These are phyloP conservation scores for Lerista edwardsae DNA, from an alignment of 2,797 vertebrate genomes.

Conservation along the genomic window DNA sequence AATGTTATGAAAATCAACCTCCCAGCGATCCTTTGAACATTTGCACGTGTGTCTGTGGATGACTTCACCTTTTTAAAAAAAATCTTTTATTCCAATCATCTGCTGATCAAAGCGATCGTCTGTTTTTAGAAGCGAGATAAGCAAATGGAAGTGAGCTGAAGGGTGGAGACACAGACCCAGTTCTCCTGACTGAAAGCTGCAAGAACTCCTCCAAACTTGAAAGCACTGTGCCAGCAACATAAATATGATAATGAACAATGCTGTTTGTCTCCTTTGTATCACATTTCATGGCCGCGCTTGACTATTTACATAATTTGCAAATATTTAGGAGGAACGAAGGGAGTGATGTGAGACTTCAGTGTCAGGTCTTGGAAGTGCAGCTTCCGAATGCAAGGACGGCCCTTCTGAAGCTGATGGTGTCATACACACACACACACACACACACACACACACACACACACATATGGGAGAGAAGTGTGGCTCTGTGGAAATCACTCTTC, in stretches of 20 bases:
- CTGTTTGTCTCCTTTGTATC: constrained; percentile 42
- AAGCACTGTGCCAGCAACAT: constrained; percentile 45
- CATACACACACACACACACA: neutral
- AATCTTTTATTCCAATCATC: constrained; percentile 68
- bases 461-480: neutral
- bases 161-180: constrained; percentile 62
- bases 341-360: neutral
- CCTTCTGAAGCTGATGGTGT: neutral
- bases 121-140: constrained; percentile 71
- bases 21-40: constrained; percentile 73
- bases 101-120: constrained; percentile 72
- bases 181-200: constrained; percentile 59
- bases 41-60: constrained; percentile 59
- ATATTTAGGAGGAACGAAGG: constrained; percentile 47
- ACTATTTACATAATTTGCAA: constrained; percentile 46
- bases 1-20: constrained; percentile 74
- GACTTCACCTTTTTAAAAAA: constrained; percentile 48
- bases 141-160: constrained; percentile 60
- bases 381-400: constrained; percentile 2
- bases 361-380: constrained; percentile 21
- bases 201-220: constrained; percentile 68
- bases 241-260: constrained; percentile 56
- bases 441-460: neutral
- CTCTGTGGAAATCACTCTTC: neutral
- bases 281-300: constrained; percentile 43